A percentile compares a stretch with the other conserved stretches of the same genome.
These are phyloP conservation scores for Chlamydotis undulata DNA, from an alignment of 2,113 vertebrate species.

Conservation along the genomic window DNA sequence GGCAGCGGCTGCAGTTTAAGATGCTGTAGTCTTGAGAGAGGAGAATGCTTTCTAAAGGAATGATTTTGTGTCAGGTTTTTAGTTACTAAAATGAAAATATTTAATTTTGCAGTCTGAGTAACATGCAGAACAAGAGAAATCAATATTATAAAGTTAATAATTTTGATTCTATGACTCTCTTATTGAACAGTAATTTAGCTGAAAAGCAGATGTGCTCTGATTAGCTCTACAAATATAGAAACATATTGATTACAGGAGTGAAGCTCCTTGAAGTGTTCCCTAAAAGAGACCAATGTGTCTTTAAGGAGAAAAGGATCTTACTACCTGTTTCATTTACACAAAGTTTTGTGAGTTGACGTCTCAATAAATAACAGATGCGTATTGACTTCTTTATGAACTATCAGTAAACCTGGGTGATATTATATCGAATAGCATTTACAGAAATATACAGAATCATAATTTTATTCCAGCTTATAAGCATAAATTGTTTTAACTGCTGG, in stretches of 20 bases:
- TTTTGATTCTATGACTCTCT: conserved; percentile 62
- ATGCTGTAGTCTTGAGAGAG: not conserved
- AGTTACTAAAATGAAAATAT: conserved; percentile 67
- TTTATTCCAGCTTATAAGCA: not conserved
- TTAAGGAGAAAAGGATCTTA: conserved; percentile 9
- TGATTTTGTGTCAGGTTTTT: conserved; percentile 60
- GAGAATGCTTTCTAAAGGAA: conserved; percentile 51
- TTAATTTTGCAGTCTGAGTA: conserved; percentile 58
- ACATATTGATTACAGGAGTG: conserved; percentile 59
- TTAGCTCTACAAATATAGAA: conserved; percentile 73
- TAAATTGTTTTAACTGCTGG: not conserved
- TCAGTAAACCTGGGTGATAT: not conserved
- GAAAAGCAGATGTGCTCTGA: conserved; percentile 58
- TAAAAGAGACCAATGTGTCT: not conserved
- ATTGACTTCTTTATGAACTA: conserved; percentile 31
- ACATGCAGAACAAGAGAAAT: conserved; percentile 67
- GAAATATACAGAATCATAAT: conserved; percentile 25
- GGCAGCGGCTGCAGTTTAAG: not conserved
- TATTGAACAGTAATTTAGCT: conserved; percentile 58
- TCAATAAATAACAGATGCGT: conserved; percentile 51
- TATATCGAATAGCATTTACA: not conserved
- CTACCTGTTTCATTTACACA: not conserved
- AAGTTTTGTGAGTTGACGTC: conserved; percentile 12
- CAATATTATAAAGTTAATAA: conserved; percentile 63
- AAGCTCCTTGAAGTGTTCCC: conserved; percentile 61